Conservation (phyloP, 2,797 vertebrate genomes). For the Gobio occitaniae region DNA sequence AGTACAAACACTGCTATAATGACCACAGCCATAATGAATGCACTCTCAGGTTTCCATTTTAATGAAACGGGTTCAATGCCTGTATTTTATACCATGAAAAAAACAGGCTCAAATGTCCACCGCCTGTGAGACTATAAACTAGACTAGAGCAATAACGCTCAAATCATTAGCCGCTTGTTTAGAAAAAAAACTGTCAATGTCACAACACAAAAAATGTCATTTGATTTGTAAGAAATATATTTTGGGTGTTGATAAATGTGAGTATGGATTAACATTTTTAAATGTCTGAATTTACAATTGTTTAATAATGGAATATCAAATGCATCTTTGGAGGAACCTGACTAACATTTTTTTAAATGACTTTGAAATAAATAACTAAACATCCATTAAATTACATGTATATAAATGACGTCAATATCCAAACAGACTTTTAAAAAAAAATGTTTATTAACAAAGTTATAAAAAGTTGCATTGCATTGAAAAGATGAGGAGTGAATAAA, state of each 20-base stretch:
- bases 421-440: not conserved
- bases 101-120: conserved; percentile 4
- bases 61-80: conserved; percentile 2
- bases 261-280: not conserved
- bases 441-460: conserved; percentile 34
- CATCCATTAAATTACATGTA: not conserved
- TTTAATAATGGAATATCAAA: not conserved
- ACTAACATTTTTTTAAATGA: not conserved
- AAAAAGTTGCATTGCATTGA: conserved; percentile 25
- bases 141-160: not conserved
- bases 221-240: not conserved
- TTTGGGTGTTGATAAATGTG: too few species aligned
- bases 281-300: not conserved
- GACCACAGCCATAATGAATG: conserved; percentile 33
- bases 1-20: conserved; percentile 24
- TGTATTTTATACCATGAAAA: not conserved
- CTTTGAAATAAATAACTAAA: not conserved
- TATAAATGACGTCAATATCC: conserved; percentile 6
- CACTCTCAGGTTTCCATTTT: conserved; percentile 26
- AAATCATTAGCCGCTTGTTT: not conserved
- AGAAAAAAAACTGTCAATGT: not conserved
- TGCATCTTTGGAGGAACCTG: not conserved
- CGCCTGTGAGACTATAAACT: not conserved
- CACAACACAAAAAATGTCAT: not conserved
- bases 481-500: not conserved